These are phyloP conservation scores for Drepana arcuata DNA, from an alignment of 1,140 invertebrate species.

Conservation along the genomic window DNA sequence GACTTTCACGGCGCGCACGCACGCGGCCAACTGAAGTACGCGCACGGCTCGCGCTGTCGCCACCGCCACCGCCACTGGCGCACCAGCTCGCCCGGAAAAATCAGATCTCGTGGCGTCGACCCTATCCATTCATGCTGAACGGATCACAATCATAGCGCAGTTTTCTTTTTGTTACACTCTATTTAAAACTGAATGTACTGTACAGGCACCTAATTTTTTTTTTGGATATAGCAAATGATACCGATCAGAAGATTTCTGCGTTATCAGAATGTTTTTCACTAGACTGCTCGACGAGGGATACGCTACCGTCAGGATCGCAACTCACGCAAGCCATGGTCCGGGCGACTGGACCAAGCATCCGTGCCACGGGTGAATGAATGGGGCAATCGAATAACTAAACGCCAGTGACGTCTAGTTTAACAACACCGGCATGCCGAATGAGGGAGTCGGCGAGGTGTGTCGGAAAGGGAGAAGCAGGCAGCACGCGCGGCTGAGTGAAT, in stretches of 20 bases:
- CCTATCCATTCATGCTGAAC: conserved; percentile 64
- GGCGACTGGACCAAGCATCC: too few relatives aligned
- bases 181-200: conserved; percentile 35
- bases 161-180: conserved; percentile 62
- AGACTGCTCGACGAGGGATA: too few relatives aligned
- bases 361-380: too few relatives aligned
- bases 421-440: conserved; percentile 32
- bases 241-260: too few relatives aligned
- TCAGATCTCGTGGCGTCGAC: conserved; percentile 54
- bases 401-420: conserved; percentile 27
- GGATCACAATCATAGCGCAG: conserved; percentile 39
- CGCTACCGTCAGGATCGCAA: too few relatives aligned
- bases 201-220: too few relatives aligned
- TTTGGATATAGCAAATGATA: too few relatives aligned
- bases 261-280: too few relatives aligned
- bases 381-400: too few relatives aligned
- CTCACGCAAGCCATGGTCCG: too few relatives aligned
- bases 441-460: conserved; percentile 45
- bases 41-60: conserved; percentile 34
- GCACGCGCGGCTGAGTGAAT: conserved; percentile 29
- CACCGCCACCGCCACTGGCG: conserved; percentile 25
- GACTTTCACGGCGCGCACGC: conserved; percentile 61
- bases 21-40: conserved; percentile 47
- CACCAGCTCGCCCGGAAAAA: conserved; percentile 49
- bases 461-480: conserved; percentile 42